Conservation (phyloP, 2,888 invertebrate species). For the Perithous albicinctus region DNA sequence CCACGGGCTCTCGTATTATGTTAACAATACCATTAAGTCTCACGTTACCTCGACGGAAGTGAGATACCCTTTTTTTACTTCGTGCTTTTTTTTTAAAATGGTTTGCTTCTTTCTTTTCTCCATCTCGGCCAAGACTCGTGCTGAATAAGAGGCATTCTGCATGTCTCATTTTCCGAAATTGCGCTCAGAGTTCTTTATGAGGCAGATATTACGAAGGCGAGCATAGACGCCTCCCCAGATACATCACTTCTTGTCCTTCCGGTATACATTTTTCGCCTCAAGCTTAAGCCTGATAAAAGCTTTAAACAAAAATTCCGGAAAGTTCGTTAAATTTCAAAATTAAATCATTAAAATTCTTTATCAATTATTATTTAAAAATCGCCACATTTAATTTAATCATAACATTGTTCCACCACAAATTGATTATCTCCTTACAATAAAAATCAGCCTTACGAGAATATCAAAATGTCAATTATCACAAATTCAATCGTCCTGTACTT, state of each 20-base stretch:
- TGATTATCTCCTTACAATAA: neutral
- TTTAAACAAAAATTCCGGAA: neutral
- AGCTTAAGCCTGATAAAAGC: neutral
- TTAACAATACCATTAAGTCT: slow-evolving; percentile 75
- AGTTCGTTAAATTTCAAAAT: too few species aligned
- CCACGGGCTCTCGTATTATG: slow-evolving; percentile 50
- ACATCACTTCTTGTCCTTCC: slow-evolving; percentile 35
- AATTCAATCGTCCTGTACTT: neutral
- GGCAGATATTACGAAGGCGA: slow-evolving; percentile 57
- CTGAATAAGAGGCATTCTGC: slow-evolving; percentile 45
- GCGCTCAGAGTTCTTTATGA: slow-evolving; percentile 79
- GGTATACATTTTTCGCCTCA: neutral
- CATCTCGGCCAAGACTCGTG: slow-evolving; percentile 24
- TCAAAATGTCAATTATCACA: neutral
- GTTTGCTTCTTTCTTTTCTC: slow-evolving; percentile 20
- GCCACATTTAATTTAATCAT: neutral
- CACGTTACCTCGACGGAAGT: slow-evolving; percentile 67
- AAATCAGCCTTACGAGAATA: neutral
- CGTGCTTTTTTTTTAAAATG: slow-evolving; percentile 28
- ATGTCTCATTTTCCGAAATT: slow-evolving; percentile 76
- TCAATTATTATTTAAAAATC: too few species aligned
- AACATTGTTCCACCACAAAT: neutral
- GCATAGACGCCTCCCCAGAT: slow-evolving; percentile 8
- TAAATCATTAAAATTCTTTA: too few species aligned
- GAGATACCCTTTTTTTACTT: slow-evolving; percentile 72